Conservation (phyloP, 1,140 invertebrate genomes). For the Cepaea nemoralis region DNA sequence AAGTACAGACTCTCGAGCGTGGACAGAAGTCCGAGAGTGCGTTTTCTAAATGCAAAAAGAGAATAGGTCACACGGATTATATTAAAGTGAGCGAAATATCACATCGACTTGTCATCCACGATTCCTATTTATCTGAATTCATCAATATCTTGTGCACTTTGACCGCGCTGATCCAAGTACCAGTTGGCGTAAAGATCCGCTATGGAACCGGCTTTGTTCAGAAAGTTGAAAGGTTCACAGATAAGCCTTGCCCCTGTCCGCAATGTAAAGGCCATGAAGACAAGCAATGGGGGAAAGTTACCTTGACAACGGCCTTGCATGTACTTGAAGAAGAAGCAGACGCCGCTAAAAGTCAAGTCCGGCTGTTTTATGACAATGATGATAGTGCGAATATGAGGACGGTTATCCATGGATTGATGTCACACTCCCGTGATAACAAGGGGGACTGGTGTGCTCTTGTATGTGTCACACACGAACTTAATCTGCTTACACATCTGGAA, state of each 20-base stretch:
- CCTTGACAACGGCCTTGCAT: not conserved
- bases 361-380: not conserved
- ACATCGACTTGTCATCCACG: not conserved
- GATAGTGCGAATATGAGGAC: not conserved
- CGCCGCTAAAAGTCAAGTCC: not conserved
- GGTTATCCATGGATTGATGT: not conserved
- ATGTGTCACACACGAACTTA: not conserved
- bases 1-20: too few relatives aligned
- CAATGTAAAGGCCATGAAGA: not conserved
- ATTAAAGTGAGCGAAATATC: not conserved
- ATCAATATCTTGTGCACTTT: too few relatives aligned
- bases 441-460: conserved; percentile 2
- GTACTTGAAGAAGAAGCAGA: not conserved
- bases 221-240: not conserved
- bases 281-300: not conserved
- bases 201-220: not conserved
- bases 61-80: not conserved
- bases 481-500: not conserved
- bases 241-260: not conserved
- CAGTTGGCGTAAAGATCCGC: not conserved
- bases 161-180: too few relatives aligned
- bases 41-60: too few relatives aligned
- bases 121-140: not conserved
- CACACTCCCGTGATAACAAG: not conserved
- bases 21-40: too few relatives aligned